Evolutionary conservation across 2,113 vertebrate genomes (phyloP).

Genomic region (Phalacrocorax pelagicus): DNA sequence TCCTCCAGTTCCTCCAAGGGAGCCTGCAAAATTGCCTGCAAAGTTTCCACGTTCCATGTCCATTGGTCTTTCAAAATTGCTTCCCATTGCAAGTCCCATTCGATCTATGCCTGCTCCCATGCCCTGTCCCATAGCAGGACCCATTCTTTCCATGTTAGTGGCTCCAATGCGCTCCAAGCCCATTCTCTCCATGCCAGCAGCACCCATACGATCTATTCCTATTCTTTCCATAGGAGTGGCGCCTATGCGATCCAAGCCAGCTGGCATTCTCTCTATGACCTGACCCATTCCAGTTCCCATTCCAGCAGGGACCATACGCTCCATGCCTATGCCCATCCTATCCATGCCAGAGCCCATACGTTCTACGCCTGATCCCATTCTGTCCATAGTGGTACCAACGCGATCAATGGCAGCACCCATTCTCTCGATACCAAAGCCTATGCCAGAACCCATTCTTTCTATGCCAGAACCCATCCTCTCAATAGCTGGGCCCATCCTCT

Average conservation of each 20-base stretch:
- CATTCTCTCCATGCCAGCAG: constrained; percentile 85
- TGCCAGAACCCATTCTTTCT: constrained; percentile 87
- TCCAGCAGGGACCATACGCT: constrained; percentile 86
- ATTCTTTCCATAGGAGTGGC: constrained; percentile 86
- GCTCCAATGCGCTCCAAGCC: constrained; percentile 88
- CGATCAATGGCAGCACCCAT: constrained; percentile 88
- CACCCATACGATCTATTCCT: constrained; percentile 89
- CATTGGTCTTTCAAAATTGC: constrained; percentile 87
- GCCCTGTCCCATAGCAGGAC: constrained; percentile 83
- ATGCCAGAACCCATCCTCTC: constrained; percentile 87
- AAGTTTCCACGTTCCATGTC: constrained; percentile 93
- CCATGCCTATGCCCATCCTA: constrained; percentile 85
- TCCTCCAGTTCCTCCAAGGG: constrained; percentile 83
- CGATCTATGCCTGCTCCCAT: constrained; percentile 88
- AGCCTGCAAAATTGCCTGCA: constrained; percentile 86
- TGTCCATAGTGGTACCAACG: constrained; percentile 81
- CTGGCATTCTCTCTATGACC: constrained; percentile 87
- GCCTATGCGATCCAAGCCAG: constrained; percentile 89
- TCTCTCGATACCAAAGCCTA: constrained; percentile 90
- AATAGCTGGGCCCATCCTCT: constrained; percentile 86
- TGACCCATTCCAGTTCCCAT: constrained; percentile 88
- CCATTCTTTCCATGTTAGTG: constrained; percentile 87
- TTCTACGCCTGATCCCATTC: constrained; percentile 83
- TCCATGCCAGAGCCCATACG: constrained; percentile 86
- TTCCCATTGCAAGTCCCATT: constrained; percentile 87